Base-by-base conservation (phyloP, 1,140 invertebrate species). In the Sminthurinus signatus region DNA sequence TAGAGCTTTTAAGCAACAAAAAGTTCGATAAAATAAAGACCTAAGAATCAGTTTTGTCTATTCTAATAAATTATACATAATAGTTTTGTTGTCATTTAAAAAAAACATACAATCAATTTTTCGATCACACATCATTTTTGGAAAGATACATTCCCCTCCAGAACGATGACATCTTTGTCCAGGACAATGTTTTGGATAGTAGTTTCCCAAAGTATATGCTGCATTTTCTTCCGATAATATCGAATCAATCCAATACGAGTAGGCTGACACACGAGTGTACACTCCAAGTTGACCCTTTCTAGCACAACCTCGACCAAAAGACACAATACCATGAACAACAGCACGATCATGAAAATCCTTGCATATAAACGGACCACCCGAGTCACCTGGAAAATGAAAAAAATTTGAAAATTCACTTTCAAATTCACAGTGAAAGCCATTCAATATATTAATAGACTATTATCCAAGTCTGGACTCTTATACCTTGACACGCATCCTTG, bases 401-500 rank as follows among this genome's bases (percentile, higher is more conserved):
- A n/a, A n/a, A n/a, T n/a, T n/a, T n/a, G n/a, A n/a, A n/a, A n/a
- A n/a, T n/a, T n/a, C n/a, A n/a, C n/a, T n/a, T n/a, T n/a, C n/a
- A n/a, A n/a, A n/a, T n/a, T n/a, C n/a, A n/a, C n/a, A n/a, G n/a
- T n/a, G n/a, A n/a, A n/a, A n/a, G n/a, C n/a, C n/a, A n/a, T n/a
- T n/a, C n/a, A n/a, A n/a, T n/a, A n/a, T n/a, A n/a, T n/a, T n/a
- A n/a, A n/a, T n/a, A n/a, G n/a, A n/a, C n/a, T n/a, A n/a, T n/a
- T n/a, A n/a, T n/a, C n/a, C n/a, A n/a, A n/a, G n/a, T n/a, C n/a
- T n/a, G n/a, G n/a, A n/a, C n/a, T n/a, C n/a, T n/a, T n/a, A n/a
- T n/a, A n/a, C n/a, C 87, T 77, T 88, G 86, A 73, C 89, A 93
- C 2, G 89, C 83, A 76, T 93, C 89, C 73, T 81, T 82, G n/a